phyloP scores from a whole-genome alignment of 2,888 invertebrate genomes.

The Nemapogon koenigi region DNA sequence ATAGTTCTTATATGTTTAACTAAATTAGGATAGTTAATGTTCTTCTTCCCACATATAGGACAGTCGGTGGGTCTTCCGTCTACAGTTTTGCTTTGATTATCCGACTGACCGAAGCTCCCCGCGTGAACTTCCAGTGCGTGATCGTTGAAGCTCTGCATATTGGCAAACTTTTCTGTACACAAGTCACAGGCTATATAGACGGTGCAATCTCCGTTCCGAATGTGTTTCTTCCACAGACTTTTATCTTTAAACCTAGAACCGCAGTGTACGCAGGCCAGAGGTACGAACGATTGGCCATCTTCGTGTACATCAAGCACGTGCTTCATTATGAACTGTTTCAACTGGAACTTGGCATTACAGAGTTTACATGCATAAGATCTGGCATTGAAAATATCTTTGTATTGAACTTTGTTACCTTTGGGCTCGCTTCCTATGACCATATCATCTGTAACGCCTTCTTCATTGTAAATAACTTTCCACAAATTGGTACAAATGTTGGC shows the following conservation, averaged over 20 bases:
- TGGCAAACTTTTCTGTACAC: conserved; percentile 49
- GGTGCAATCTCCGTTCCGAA: conserved; percentile 63
- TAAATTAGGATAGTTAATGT: conserved; percentile 62
- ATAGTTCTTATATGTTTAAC: conserved; percentile 62
- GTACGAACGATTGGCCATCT: conserved; percentile 49
- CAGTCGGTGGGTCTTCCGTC: conserved; percentile 59
- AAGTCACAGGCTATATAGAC: conserved; percentile 62
- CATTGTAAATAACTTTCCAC: conserved; percentile 58
- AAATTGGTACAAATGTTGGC: conserved; percentile 53
- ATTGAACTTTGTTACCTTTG: conserved; percentile 37
- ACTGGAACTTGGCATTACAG: conserved; percentile 56
- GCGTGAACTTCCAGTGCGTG: conserved; percentile 54
- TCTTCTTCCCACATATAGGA: conserved; percentile 61
- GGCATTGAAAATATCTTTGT: conserved; percentile 58
- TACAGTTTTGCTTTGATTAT: conserved; percentile 45
- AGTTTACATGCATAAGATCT: conserved; percentile 57
- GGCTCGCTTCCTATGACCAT: conserved; percentile 49
- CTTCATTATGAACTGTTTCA: conserved; percentile 60
- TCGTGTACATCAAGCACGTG: conserved; percentile 57
- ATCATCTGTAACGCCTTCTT: conserved; percentile 54
- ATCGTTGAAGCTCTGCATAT: conserved; percentile 53
- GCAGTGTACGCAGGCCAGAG: conserved; percentile 50
- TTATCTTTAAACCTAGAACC: conserved; percentile 50
- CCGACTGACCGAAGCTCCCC: conserved; percentile 44
- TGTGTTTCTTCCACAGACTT: conserved; percentile 49